Evolutionary conservation across 2,797 vertebrate species (phyloP).

Genomic region (Sardinella longiceps): DNA sequence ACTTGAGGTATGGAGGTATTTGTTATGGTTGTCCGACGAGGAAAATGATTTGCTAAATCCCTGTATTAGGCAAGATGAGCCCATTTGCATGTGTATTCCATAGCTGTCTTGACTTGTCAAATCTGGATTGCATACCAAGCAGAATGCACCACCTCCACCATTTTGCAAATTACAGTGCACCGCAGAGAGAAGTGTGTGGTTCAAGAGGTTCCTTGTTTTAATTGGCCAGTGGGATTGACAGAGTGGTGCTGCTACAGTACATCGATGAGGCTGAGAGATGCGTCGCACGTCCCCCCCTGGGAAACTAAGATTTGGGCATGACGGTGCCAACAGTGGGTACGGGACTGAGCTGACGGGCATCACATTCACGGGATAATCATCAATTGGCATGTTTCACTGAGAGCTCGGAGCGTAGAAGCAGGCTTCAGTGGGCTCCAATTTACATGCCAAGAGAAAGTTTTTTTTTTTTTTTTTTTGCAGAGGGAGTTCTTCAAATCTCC

Average conservation of each 20-base stretch:
- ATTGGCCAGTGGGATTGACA: not conserved
- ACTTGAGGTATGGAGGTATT: slow-evolving; percentile 65
- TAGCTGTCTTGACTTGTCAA: slow-evolving; percentile 58
- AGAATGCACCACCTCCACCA: slow-evolving; percentile 32
- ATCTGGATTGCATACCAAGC: slow-evolving; percentile 63
- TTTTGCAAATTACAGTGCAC: not conserved
- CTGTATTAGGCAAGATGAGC: slow-evolving; percentile 64
- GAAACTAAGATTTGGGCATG: not conserved
- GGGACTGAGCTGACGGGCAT: not conserved
- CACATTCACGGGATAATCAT: not conserved
- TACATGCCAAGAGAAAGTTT: not conserved
- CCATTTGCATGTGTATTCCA: slow-evolving; percentile 69
- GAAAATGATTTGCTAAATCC: slow-evolving; percentile 58
- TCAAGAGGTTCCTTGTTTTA: not conserved
- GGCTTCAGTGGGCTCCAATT: not conserved
- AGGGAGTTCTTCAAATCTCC: not conserved
- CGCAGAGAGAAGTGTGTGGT: not conserved
- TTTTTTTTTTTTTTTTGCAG: not conserved
- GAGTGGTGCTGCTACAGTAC: not conserved
- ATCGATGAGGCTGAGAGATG: not conserved
- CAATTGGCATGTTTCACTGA: not conserved
- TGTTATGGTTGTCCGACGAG: slow-evolving; percentile 70
- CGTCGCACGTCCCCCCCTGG: not conserved
- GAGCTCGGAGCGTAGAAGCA: not conserved
- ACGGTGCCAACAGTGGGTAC: not conserved